Evolutionary conservation across 1,140 invertebrate genomes (phyloP), one percentile per base, ranked within the genome.

Genomic region (Trialeurodes vaporariorum): DNA sequence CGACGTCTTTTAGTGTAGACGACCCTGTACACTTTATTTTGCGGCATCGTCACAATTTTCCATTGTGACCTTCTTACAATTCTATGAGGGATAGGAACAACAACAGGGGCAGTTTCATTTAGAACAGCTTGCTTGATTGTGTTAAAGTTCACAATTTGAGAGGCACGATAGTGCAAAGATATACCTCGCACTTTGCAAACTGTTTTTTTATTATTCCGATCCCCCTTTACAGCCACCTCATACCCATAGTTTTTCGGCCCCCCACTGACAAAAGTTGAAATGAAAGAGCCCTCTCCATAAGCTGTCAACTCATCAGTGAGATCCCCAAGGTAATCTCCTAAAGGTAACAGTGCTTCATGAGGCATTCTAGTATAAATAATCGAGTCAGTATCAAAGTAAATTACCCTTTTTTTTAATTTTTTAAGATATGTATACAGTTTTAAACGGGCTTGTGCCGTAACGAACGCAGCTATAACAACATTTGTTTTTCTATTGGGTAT

Each of bases 211-310:
- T 9, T 2, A 58, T 63, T 58, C 2, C 23, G 22, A 9, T 63
- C 65, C 23, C 68, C 24, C 1, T 66, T 22, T 25, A 68, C 66
- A 12, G 21, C n/a, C 1, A 73, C 65, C 2, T 64, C 64, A 34
- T 69, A 73, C 0, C 66, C 70, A 65, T 77, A 76, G 66, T 70
- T 75, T 72, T 77, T 77, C 1, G 76, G 75, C 2, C 76, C 75
- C 0, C 71, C 71, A 2, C 69, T 71, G 1, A 72, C 71, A 71
- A 76, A 77, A 40, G 71, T 67, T 61, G 22, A 64, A 12, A 77
- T 77, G 59, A 64, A 75, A 26, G 67, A 67, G n/a, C 71, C 73
- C 17, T 27, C 12, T 26, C 75, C 76, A 60, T 74, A 75, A n/a
- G 40, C n/a, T 2, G 60, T 66, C 2, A 76, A 24, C 60, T 77